Evolutionary conservation across 2,113 vertebrate species (phyloP).

Genomic region (Urocolius indicus): DNA sequence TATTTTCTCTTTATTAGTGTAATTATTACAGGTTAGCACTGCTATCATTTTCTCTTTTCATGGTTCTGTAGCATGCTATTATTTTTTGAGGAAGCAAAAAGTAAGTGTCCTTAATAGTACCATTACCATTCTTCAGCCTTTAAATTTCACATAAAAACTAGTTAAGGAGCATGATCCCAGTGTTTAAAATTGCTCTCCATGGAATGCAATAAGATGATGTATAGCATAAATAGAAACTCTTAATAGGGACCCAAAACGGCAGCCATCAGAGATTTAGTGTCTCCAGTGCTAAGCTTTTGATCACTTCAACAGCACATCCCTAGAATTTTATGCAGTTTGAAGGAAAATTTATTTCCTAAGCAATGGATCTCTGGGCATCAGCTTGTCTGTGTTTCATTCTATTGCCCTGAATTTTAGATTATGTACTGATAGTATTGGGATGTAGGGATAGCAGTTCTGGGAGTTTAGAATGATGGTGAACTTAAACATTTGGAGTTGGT

Average conservation of each 20-base stretch:
- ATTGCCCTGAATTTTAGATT: neutral
- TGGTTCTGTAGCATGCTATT: slow-evolving; percentile 40
- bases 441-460: neutral
- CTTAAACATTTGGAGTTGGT: neutral
- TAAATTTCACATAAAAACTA: slow-evolving; percentile 65
- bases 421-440: neutral
- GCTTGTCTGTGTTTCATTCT: neutral
- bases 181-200: slow-evolving; percentile 17
- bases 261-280: slow-evolving; percentile 43
- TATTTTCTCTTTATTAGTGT: slow-evolving; percentile 65
- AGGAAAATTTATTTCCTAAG: slow-evolving; percentile 20
- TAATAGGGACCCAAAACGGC: slow-evolving; percentile 51
- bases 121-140: slow-evolving; percentile 57
- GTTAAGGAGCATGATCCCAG: slow-evolving; percentile 42
- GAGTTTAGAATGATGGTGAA: neutral
- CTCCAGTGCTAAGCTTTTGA: slow-evolving; percentile 21
- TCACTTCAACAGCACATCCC: slow-evolving; percentile 29
- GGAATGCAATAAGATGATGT: slow-evolving; percentile 48
- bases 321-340: neutral
- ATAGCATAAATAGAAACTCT: slow-evolving; percentile 55
- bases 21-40: slow-evolving; percentile 67
- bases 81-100: slow-evolving; percentile 58
- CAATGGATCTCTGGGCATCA: neutral
- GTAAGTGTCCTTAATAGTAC: slow-evolving; percentile 56
- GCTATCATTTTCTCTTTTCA: slow-evolving; percentile 62